phyloP scores from a whole-genome alignment of 2,888 invertebrate species.

The Rhamnusium bicolor region DNA sequence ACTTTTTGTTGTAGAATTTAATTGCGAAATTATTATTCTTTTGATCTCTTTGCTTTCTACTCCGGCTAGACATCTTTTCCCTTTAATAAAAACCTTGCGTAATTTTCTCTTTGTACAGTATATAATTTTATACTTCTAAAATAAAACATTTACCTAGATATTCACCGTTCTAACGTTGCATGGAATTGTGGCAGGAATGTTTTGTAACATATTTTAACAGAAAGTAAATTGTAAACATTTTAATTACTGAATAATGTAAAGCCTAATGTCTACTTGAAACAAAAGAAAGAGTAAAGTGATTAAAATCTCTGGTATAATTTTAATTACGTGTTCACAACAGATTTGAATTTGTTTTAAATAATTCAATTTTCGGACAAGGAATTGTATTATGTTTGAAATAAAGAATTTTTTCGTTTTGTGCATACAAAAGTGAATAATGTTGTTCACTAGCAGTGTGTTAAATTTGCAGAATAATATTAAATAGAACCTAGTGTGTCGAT shows the following conservation, averaged over 20 bases:
- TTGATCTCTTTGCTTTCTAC: neutral
- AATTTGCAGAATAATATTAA: neutral
- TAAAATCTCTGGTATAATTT: neutral
- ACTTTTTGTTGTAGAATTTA: neutral
- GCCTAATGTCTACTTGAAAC: neutral
- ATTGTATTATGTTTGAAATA: neutral
- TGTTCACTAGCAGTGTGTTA: too few species aligned
- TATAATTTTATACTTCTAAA: neutral
- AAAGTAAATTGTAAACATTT: conserved; percentile 25
- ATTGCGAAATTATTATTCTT: neutral
- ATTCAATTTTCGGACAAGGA: neutral
- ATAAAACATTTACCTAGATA: neutral
- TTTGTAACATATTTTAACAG: conserved; percentile 10
- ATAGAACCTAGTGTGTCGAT: too few species aligned
- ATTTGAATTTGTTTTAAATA: neutral
- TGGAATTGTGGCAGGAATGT: neutral
- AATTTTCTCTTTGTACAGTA: neutral
- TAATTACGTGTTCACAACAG: neutral
- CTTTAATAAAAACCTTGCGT: neutral
- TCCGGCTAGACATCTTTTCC: neutral
- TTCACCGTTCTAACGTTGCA: neutral
- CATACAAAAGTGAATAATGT: too few species aligned
- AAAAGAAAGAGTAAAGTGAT: neutral
- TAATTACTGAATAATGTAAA: conserved; percentile 8
- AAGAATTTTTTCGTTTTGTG: too few species aligned